phyloP scores from a whole-genome alignment of 1,140 invertebrate genomes.

The Catajapyx aquilonaris region DNA sequence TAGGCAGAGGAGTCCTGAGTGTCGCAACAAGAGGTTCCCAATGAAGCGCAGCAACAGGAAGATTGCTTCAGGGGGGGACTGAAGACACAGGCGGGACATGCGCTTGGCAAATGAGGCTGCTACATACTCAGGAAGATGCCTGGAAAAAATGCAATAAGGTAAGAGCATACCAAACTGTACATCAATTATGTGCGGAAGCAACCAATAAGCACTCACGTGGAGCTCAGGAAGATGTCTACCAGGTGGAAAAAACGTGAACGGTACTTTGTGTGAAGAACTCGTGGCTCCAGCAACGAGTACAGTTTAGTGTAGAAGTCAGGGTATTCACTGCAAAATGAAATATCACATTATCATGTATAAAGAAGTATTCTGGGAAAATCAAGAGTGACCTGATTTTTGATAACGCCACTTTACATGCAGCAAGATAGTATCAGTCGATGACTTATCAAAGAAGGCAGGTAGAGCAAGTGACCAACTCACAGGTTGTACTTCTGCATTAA shows the following conservation, averaged over 20 bases:
- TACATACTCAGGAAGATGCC: conserved; percentile 72
- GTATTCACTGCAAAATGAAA: conserved; percentile 43
- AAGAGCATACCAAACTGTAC: background rate
- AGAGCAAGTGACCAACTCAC: too few relatives aligned
- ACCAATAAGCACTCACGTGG: conserved; percentile 45
- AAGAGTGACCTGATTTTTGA: too few relatives aligned
- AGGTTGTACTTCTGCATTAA: conserved; percentile 81
- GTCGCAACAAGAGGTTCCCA: conserved; percentile 65
- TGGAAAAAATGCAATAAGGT: conserved; percentile 21
- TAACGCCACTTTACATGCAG: too few relatives aligned
- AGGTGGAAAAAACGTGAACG: conserved; percentile 68
- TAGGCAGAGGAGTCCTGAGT: conserved; percentile 59
- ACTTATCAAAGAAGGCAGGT: too few relatives aligned
- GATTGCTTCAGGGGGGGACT: conserved; percentile 59
- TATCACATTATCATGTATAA: too few relatives aligned
- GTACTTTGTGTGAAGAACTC: conserved; percentile 77
- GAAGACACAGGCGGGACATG: conserved; percentile 54
- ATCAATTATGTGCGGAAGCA: background rate
- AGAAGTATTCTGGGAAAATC: too few relatives aligned
- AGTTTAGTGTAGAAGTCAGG: conserved; percentile 86
- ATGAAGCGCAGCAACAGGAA: conserved; percentile 61
- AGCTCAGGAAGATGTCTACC: conserved; percentile 73
- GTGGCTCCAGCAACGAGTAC: conserved; percentile 75
- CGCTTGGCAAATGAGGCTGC: conserved; percentile 87
- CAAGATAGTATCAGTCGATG: too few relatives aligned